Percentiles rank a stretch among this genome's conserved stretches.
phyloP scores from a whole-genome alignment of 2,797 vertebrate genomes.

The Schizopygopsis malacanthus region DNA sequence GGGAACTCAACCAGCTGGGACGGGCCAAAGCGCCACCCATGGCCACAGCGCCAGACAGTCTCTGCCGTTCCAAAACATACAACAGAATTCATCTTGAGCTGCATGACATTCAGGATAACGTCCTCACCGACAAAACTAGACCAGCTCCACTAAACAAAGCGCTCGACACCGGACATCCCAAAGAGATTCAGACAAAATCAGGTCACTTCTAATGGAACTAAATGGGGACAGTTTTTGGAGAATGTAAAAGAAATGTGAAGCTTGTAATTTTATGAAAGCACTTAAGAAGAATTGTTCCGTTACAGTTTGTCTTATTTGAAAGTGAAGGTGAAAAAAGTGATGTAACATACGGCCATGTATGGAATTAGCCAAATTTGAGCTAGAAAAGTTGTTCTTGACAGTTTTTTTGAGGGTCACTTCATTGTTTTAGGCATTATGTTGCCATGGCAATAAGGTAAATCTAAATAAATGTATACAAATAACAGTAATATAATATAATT shows the following conservation, averaged over 20 bases:
- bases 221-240: background rate
- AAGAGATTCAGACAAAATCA: background rate
- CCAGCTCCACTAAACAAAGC: too few relatives aligned
- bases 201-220: background rate
- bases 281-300: background rate
- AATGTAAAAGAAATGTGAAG: background rate
- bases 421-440: too few relatives aligned
- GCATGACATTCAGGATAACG: background rate
- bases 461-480: too few relatives aligned
- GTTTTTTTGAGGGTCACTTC: background rate
- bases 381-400: background rate
- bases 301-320: background rate
- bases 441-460: too few relatives aligned
- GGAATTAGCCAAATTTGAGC: too few relatives aligned
- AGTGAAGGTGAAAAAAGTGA: too few relatives aligned
- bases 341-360: too few relatives aligned
- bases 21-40: slow-evolving; percentile 89
- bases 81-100: background rate
- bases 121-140: background rate
- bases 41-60: slow-evolving; percentile 85
- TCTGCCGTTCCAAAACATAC: slow-evolving; percentile 69
- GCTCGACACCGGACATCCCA: too few relatives aligned
- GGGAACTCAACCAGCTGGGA: slow-evolving; percentile 95
- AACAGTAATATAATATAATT: too few relatives aligned
- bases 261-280: background rate